Evolutionary conservation across 2,888 invertebrate species (phyloP), one percentile per base, ranked within the genome.

Genomic region (Drosophila cognata): DNA sequence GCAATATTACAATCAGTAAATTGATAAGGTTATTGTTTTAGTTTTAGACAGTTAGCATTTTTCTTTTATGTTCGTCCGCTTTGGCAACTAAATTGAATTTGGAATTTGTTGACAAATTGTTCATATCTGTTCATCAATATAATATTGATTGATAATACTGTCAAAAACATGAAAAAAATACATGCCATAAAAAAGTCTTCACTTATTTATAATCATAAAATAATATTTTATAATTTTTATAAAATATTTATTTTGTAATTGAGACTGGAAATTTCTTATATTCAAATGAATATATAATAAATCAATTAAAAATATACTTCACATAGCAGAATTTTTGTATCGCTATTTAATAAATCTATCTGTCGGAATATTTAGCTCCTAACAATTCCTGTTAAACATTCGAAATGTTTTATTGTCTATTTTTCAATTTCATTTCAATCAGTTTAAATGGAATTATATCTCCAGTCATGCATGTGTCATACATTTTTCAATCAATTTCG

Each of bases 11-110:
- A 31, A 56, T 60, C 41, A 61, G 28, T 28, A 29, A 31, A 29
- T 28, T 46, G 3, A 13, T 31, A 43, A 33, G n/a, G 8, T 53
- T 48, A 25, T 43, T 25, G 35, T 51, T 68, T 56, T 71, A 43
- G 13, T 68, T 68, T 43, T 8, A 18, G 38, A 4, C 31, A 11
- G 29, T 18, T 33, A 18, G 46, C 11, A 36, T 28, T 8, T 2
- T 29, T 36, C 43, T 51, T 56, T 41, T n/a, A 18, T 29, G 33
- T 6, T 28, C 6, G 4, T 21, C 21, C 18, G 25, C 13, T 21
- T 52, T 61, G 29, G 36, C 36, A 61, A 61, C 52, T 31, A 61
- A 18, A 48, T 25, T 11, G 21, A 21, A 18, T 48, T 28, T 28
- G 18, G 10, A 25, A 28, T 52, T 51, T 51, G 7, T 33, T 21